Base-by-base conservation (phyloP, 2,113 vertebrate species). In the Strix aluco region DNA sequence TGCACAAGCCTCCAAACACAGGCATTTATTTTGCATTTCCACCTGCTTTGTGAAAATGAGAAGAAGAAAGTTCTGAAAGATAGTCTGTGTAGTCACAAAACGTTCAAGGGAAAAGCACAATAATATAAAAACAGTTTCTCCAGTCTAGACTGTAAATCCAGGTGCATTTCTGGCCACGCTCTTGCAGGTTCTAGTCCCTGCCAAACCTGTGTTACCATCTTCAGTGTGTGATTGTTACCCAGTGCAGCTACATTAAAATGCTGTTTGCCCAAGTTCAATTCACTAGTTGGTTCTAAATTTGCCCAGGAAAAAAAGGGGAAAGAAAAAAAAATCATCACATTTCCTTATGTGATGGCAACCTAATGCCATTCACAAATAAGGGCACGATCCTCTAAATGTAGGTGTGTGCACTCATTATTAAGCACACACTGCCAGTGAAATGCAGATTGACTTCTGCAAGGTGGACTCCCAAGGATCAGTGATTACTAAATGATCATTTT, bases 21-120 rank as follows among this genome's bases (percentile, higher is more conserved):
- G 52, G 34, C 30, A 26, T 80, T 72, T 13, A 40, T 46, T 67
- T 29, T 44, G 23, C 30, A 7, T 71, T 81, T 71, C 88, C 86
- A 40, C 11, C 87, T 52, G 38, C 21, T 51, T 30, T 40, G 36
- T 65, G 51, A 46, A 18, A 81, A 79, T 12, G 23, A 70, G 55
- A 40, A 65, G 57, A 5, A 4, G 49, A 40, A 63, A 47, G 29
- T 26, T 29, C 80, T 13, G 36, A 17, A 7, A 21, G n/a, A 18
- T 1, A 23, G 8, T 6, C 44, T 27, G 18, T 2, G 2, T 15
- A 54, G 32, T 20, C 27, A 9, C 1, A 1, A 46, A 80, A 46
- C 2, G 9, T 11, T 67, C 66, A 52, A 52, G 32, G 46, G 26
- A 29, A 66, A 77, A 81, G 18, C 46, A 30, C 6, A 15, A 6